Percentiles rank a stretch among this genome's conserved stretches.
Conservation (phyloP, 2,113 vertebrate genomes). For the Cranoglanis bouderius region DNA sequence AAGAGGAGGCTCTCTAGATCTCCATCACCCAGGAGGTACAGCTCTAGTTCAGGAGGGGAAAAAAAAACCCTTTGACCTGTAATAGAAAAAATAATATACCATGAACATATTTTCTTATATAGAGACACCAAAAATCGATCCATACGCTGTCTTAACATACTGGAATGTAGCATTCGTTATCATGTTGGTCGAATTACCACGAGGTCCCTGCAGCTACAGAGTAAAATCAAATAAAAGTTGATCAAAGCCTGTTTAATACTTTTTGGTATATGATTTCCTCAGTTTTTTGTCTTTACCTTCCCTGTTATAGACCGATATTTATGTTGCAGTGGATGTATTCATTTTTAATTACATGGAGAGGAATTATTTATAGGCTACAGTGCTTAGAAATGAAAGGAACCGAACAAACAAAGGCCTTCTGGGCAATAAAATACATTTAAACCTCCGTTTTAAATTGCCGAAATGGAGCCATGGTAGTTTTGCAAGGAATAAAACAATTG, state of each 20-base stretch:
- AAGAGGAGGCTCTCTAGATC: slow-evolving; percentile 85
- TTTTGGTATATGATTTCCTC: background rate
- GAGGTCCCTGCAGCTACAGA: too few species aligned
- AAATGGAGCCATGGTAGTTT: background rate
- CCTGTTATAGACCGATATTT: background rate
- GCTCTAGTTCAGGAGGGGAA: background rate
- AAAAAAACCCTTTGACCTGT: background rate
- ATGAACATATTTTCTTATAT: background rate
- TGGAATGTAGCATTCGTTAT: background rate
- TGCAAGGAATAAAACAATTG: background rate
- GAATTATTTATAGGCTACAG: too few species aligned
- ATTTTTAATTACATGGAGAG: background rate
- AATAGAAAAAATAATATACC: background rate
- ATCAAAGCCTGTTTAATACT: background rate
- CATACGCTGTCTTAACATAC: background rate
- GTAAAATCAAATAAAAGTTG: background rate
- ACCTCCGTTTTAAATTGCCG: background rate
- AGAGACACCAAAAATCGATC: background rate
- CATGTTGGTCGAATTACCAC: background rate
- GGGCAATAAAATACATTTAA: background rate
- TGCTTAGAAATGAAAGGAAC: background rate
- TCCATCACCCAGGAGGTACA: slow-evolving; percentile 88
- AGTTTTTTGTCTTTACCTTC: background rate
- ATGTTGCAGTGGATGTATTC: background rate
- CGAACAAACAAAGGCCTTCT: background rate